Conservation (phyloP, 2,113 vertebrate species). For the Taxidea taxus region DNA sequence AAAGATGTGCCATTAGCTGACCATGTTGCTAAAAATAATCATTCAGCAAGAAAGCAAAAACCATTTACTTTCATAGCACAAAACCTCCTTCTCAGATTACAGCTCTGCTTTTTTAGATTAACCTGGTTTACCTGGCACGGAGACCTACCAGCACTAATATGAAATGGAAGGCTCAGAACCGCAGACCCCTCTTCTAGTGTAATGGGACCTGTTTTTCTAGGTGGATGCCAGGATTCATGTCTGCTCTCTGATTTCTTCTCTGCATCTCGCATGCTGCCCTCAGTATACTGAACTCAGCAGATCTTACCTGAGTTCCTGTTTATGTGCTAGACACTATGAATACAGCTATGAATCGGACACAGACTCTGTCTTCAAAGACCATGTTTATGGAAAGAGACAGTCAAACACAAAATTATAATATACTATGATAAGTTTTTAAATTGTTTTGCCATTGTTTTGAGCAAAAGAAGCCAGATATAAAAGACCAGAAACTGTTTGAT, state of each 20-base stretch:
- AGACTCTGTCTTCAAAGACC: background rate
- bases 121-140: background rate
- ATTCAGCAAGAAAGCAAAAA: background rate
- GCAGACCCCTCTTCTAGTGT: background rate
- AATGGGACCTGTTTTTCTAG: background rate
- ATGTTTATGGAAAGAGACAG: background rate
- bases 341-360: background rate
- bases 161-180: background rate
- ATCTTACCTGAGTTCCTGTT: background rate
- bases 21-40: conserved; percentile 53
- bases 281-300: background rate
- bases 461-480: background rate
- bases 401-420: background rate
- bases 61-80: conserved; percentile 31
- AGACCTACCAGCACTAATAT: background rate
- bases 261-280: background rate
- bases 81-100: conserved; percentile 37
- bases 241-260: background rate
- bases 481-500: background rate
- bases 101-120: conserved; percentile 34
- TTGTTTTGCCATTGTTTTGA: background rate
- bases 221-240: background rate
- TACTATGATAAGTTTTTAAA: conserved; percentile 4
- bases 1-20: conserved; percentile 25
- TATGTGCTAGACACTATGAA: background rate